These are phyloP conservation scores for Xenopus petersii DNA, from an alignment of 2,797 vertebrate species.

Conservation along the genomic window DNA sequence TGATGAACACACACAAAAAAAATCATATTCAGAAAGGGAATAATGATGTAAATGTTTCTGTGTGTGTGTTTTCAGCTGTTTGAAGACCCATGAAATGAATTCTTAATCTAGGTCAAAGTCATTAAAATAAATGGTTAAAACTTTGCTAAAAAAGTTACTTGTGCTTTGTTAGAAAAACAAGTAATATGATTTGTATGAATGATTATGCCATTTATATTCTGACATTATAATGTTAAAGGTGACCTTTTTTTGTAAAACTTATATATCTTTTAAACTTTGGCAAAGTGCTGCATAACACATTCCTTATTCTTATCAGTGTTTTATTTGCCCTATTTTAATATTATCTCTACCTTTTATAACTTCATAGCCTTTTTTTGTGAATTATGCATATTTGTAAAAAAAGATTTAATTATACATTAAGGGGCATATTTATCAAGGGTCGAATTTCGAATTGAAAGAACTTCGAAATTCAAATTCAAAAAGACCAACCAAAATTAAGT, in stretches of 20 bases:
- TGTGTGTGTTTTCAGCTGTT: constrained; percentile 26
- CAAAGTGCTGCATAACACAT: not conserved
- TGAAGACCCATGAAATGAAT: constrained; percentile 47
- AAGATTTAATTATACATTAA: too few relatives aligned
- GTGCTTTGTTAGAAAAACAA: constrained; percentile 36
- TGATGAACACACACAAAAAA: constrained; percentile 24
- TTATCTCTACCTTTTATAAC: too few relatives aligned
- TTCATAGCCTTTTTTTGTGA: not conserved
- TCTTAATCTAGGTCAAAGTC: constrained; percentile 44
- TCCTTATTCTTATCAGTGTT: too few relatives aligned
- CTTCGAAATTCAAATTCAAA: too few relatives aligned
- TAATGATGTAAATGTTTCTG: constrained; percentile 20
- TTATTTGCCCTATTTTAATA: too few relatives aligned
- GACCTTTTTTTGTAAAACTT: not conserved
- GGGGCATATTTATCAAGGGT: too few relatives aligned
- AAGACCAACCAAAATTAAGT: too few relatives aligned
- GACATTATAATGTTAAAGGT: constrained; percentile 40
- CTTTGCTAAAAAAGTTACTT: constrained; percentile 28
- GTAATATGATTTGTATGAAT: constrained; percentile 45
- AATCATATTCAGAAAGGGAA: constrained; percentile 40
- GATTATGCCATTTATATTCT: constrained; percentile 31
- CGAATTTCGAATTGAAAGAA: too few relatives aligned
- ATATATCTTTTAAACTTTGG: not conserved
- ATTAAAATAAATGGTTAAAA: constrained; percentile 42
- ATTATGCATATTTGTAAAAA: not conserved